Conservation (phyloP, 37 sponge, comb jelly and placozoan species). For the Crambe crambe region DNA sequence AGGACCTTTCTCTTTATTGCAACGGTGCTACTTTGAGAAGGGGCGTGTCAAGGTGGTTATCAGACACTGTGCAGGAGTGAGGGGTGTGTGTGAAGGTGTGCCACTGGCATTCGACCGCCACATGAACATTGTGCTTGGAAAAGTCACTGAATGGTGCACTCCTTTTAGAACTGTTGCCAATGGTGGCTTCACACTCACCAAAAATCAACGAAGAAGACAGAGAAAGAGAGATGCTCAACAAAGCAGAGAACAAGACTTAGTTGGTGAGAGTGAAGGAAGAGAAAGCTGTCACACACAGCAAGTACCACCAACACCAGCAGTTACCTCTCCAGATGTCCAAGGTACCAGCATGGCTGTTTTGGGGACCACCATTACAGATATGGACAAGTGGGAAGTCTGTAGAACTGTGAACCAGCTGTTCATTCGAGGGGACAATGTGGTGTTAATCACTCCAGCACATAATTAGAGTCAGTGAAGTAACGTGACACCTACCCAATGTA, state of each 20-base stretch:
- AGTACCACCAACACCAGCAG: too few species aligned
- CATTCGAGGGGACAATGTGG: slow-evolving; percentile 66
- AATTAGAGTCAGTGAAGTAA: too few species aligned
- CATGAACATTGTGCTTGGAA: slow-evolving; percentile 60
- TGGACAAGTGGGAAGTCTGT: not conserved
- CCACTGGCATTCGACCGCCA: slow-evolving; percentile 65
- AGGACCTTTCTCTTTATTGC: slow-evolving; percentile 37
- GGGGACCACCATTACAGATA: not conserved
- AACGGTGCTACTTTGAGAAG: slow-evolving; percentile 6
- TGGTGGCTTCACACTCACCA: slow-evolving; percentile 23
- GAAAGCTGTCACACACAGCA: not conserved
- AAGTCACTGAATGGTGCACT: slow-evolving; percentile 54
- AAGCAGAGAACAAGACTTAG: not conserved
- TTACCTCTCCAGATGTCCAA: not conserved
- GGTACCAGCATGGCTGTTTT: not conserved
- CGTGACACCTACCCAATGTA: too few species aligned
- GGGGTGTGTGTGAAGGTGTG: slow-evolving; percentile 55
- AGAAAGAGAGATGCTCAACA: not conserved
- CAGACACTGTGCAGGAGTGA: slow-evolving; percentile 64
- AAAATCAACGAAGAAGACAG: slow-evolving; percentile 5
- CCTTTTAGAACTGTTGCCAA: slow-evolving; percentile 57
- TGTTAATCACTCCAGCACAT: slow-evolving; percentile 30
- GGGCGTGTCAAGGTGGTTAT: slow-evolving; percentile 49
- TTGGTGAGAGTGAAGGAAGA: not conserved
- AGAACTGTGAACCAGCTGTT: slow-evolving; percentile 36